Conservation (phyloP, 2,888 invertebrate genomes). For the Notodonta dromedarius region DNA sequence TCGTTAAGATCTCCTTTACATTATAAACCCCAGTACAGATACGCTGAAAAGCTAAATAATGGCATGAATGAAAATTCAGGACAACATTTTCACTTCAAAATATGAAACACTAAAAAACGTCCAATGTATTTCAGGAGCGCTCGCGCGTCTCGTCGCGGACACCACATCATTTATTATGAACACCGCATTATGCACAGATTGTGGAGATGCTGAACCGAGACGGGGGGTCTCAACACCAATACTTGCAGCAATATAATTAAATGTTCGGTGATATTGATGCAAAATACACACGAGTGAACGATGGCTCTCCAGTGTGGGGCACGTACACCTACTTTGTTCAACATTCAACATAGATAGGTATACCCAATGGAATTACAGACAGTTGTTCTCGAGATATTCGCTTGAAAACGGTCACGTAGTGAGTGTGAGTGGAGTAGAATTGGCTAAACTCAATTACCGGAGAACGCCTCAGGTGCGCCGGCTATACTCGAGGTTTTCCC, state of each 20-base stretch:
- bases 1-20: too few species aligned
- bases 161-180: neutral
- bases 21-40: too few species aligned
- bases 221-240: too few species aligned
- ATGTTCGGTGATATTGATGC: too few species aligned
- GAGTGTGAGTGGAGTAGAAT: neutral
- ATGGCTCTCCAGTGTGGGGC: too few species aligned
- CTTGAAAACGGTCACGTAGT: slow-evolving; percentile 1
- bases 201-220: neutral
- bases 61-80: too few species aligned
- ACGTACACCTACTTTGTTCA: too few species aligned
- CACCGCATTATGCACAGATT: slow-evolving; percentile 5
- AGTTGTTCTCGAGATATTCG: neutral
- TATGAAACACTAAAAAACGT: neutral
- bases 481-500: neutral
- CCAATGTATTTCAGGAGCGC: neutral
- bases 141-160: neutral
- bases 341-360: neutral
- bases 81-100: too few species aligned
- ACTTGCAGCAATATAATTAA: too few species aligned
- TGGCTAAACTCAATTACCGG: slow-evolving; percentile 1
- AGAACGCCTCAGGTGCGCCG: neutral
- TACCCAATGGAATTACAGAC: neutral
- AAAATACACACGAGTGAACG: too few species aligned
- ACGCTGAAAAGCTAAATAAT: too few species aligned